Evolutionary conservation across 2,888 invertebrate genomes (phyloP).

Genomic region (Helleia helle): DNA sequence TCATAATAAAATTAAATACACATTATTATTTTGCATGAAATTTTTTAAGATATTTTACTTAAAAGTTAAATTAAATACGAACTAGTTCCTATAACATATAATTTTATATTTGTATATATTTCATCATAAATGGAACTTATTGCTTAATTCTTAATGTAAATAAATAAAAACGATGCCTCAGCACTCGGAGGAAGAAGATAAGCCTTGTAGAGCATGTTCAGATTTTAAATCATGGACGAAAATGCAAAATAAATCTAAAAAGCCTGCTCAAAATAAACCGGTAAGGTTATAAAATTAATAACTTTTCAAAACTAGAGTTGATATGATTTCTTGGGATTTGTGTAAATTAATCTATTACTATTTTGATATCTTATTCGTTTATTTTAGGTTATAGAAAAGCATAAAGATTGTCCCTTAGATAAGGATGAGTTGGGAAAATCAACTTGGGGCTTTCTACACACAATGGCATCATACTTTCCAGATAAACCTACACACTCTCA

Average conservation of each 20-base stretch:
- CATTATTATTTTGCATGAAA: too few relatives aligned
- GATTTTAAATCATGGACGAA: slow-evolving; percentile 84
- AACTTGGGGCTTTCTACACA: slow-evolving; percentile 96
- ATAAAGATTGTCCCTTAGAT: slow-evolving; percentile 82
- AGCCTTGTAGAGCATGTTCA: slow-evolving; percentile 79
- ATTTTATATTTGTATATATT: too few relatives aligned
- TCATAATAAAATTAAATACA: too few relatives aligned
- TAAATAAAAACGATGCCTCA: slow-evolving; percentile 38
- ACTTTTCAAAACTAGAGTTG: too few relatives aligned
- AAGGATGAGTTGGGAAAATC: slow-evolving; percentile 83
- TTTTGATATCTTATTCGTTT: too few relatives aligned
- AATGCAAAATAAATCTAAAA: slow-evolving; percentile 58
- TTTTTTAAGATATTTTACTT: too few relatives aligned
- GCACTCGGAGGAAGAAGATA: slow-evolving; percentile 56
- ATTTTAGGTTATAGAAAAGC: slow-evolving; percentile 29
- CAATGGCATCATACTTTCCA: slow-evolving; percentile 97
- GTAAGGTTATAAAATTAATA: slow-evolving; percentile 22
- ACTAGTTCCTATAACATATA: too few relatives aligned
- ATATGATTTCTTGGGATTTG: too few relatives aligned
- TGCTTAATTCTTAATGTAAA: slow-evolving; percentile 15
- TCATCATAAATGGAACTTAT: slow-evolving; percentile 29
- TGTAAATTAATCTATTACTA: too few relatives aligned
- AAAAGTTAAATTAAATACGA: too few relatives aligned
- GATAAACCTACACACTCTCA: slow-evolving; percentile 82
- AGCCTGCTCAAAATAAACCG: slow-evolving; percentile 34